Conservation (phyloP, 2,113 vertebrate genomes). For the Conger conger region DNA sequence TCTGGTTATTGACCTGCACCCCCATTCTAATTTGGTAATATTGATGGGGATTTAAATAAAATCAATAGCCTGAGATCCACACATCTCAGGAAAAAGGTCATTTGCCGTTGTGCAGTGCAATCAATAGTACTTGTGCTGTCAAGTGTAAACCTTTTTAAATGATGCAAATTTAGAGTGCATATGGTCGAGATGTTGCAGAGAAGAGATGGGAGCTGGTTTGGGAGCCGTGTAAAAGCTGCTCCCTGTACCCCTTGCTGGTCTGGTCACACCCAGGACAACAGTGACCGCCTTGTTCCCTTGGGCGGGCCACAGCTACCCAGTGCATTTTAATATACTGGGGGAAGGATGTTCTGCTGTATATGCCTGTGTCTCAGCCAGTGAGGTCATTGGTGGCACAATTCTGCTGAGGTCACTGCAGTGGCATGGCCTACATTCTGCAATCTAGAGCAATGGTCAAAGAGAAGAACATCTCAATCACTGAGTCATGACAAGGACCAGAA, state of each 20-base stretch:
- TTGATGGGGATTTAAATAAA: background rate
- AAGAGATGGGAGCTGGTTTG: background rate
- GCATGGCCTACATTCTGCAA: background rate
- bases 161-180: background rate
- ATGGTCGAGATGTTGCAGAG: background rate
- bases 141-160: background rate
- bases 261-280: background rate
- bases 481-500: background rate
- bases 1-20: background rate
- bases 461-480: background rate
- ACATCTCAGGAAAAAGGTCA: background rate
- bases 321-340: background rate
- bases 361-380: background rate
- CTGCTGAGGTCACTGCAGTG: background rate
- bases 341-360: background rate
- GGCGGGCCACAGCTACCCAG: background rate
- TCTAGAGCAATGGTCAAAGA: background rate
- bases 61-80: background rate
- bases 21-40: background rate
- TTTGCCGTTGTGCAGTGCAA: background rate
- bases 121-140: background rate
- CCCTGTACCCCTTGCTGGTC: background rate
- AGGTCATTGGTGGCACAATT: background rate
- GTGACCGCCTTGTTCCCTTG: conserved; percentile 12
- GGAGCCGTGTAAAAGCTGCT: background rate